Evolutionary conservation across 2,888 invertebrate species (phyloP).

Genomic region (Acrobasis suavella): DNA sequence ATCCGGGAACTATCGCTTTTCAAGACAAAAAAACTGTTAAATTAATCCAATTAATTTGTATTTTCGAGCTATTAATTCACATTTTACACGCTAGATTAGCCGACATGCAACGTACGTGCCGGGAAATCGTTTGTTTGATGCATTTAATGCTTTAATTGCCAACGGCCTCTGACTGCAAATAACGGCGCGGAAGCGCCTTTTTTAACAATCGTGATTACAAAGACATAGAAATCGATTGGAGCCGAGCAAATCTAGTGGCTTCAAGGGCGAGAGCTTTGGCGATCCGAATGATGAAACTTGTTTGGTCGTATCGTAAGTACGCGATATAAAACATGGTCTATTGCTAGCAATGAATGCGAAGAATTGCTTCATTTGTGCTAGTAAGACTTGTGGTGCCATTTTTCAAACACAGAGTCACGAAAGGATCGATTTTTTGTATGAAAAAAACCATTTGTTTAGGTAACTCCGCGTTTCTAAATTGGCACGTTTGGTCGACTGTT

Average conservation of each 20-base stretch:
- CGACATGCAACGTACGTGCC: conserved; percentile 11
- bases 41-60: conserved; percentile 3
- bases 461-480: too few species aligned
- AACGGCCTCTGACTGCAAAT: conserved; percentile 15
- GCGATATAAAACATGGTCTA: conserved; percentile 1
- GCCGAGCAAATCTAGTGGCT: background rate
- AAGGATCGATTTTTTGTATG: too few species aligned
- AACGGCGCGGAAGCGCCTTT: conserved; percentile 8
- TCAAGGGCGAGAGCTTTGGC: conserved; percentile 2
- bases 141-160: conserved; percentile 14
- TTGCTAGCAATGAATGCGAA: background rate
- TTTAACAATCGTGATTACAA: conserved; percentile 10
- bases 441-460: too few species aligned
- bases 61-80: background rate
- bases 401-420: too few species aligned
- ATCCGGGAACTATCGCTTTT: background rate
- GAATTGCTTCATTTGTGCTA: background rate
- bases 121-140: conserved; percentile 13
- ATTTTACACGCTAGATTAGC: conserved; percentile 17
- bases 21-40: background rate
- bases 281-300: conserved; percentile 2
- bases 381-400: too few species aligned
- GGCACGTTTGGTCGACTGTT: too few species aligned
- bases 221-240: conserved; percentile 15
- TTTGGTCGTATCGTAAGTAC: background rate